Percentiles rank a stretch among this genome's conserved stretches.
These are phyloP conservation scores for Dione vanillae DNA, from an alignment of 2,888 invertebrate genomes.

Conservation along the genomic window DNA sequence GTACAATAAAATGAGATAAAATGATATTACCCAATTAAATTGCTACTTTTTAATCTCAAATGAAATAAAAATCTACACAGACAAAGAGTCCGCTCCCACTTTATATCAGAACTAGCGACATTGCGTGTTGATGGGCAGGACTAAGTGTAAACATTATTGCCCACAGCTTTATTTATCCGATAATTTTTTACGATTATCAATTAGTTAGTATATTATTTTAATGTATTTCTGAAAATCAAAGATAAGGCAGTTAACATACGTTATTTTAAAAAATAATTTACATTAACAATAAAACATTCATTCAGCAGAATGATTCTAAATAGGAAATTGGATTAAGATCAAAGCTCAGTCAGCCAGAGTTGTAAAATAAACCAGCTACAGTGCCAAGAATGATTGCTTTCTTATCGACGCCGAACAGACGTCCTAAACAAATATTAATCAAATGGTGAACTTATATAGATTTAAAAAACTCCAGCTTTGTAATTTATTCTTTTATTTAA, in stretches of 20 bases:
- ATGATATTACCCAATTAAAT: too few relatives aligned
- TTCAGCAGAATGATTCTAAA: conserved; percentile 7
- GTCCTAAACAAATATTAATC: conserved; percentile 37
- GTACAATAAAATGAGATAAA: too few relatives aligned
- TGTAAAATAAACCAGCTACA: conserved; percentile 34
- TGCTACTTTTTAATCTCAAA: too few relatives aligned
- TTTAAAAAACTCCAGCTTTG: conserved; percentile 4
- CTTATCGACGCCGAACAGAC: conserved; percentile 43
- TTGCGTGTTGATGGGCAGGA: too few relatives aligned
- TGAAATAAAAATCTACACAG: too few relatives aligned
- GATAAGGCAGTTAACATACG: not conserved
- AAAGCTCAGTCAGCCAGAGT: conserved; percentile 23
- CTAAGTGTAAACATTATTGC: too few relatives aligned
- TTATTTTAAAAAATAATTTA: not conserved
- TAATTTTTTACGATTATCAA: too few relatives aligned
- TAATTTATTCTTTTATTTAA: not conserved
- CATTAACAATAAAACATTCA: not conserved
- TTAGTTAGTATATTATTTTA: too few relatives aligned
- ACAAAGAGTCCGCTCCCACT: too few relatives aligned
- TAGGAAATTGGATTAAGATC: conserved; percentile 28
- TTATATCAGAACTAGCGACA: too few relatives aligned
- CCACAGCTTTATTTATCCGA: not conserved
- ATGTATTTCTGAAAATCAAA: not conserved
- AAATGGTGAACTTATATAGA: conserved; percentile 30
- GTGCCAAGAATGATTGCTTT: conserved; percentile 35